Evolutionary conservation across 1,140 invertebrate species (phyloP).

Genomic region (Zaprionus camerounensis): DNA sequence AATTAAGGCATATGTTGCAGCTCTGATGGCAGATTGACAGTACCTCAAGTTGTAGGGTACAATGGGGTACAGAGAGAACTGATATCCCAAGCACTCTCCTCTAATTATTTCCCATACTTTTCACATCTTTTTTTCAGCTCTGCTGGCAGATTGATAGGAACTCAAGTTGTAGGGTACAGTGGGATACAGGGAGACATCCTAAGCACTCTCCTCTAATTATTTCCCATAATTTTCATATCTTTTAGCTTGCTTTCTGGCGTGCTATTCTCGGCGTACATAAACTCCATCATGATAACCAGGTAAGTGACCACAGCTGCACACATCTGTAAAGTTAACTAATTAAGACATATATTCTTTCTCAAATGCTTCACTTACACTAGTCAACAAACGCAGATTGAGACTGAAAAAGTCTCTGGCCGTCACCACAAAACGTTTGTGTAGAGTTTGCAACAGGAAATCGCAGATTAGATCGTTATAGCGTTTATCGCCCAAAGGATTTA

Average conservation of each 20-base stretch:
- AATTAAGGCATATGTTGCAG: slow-evolving; percentile 56
- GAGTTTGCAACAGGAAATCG: slow-evolving; percentile 71
- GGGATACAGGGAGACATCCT: not conserved
- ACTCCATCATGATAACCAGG: slow-evolving; percentile 78
- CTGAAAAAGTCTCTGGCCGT: slow-evolving; percentile 79
- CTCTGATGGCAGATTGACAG: slow-evolving; percentile 30
- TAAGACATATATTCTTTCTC: not conserved
- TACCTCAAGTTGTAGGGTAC: not conserved
- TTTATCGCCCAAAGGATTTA: slow-evolving; percentile 66
- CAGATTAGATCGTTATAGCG: slow-evolving; percentile 73
- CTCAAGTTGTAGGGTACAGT: not conserved
- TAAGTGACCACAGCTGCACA: slow-evolving; percentile 78
- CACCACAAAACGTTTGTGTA: slow-evolving; percentile 73
- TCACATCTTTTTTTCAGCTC: slow-evolving; percentile 15
- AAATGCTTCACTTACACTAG: slow-evolving; percentile 53
- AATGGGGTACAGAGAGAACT: not conserved
- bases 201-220: not conserved
- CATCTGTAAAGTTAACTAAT: slow-evolving; percentile 55
- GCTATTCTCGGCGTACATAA: slow-evolving; percentile 73
- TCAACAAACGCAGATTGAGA: slow-evolving; percentile 69
- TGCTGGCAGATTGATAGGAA: slow-evolving; percentile 19
- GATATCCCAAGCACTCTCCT: not conserved
- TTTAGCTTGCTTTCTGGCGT: not conserved
- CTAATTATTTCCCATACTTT: not conserved
- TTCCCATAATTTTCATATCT: not conserved